Base-by-base conservation (phyloP, 2,888 invertebrate species). In the Coremacera marginata region DNA sequence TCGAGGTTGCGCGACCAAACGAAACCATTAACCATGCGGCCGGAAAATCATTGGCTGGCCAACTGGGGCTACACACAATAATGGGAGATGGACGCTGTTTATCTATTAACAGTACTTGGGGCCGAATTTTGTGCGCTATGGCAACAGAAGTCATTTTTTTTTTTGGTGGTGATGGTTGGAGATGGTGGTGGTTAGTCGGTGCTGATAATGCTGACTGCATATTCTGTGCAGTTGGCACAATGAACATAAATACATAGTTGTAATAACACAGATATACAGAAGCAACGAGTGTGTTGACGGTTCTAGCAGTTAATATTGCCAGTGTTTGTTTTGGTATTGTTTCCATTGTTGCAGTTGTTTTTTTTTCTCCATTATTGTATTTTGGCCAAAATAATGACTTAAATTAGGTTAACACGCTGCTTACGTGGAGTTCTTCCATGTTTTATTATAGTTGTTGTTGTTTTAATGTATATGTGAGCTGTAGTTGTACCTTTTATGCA, bases 401-500 rank as follows among this genome's bases (percentile, higher is more conserved):
- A 52, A 60, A 76, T 76, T 76, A 76, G 62, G 60, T 76, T 76
- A 70, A 70, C 44, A 73, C 70, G 51, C 27, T 52, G 51, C 51
- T 9, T 31, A 16, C 27, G 62, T 51, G 49, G 37, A 19, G 8
- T 27, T 19, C 19, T 7, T 31, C 44, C 51, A 14, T 55, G 34
- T 55, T 71, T 27, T 31, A 19, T 19, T 70, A 34, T 19, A 16
- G 27, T 27, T 60, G 49, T 49, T 25, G 37, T 22, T 44, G 49
- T 72, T 49, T 44, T 44, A 11, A 1, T 3, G 11, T 44, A 14
- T 11, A 14, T 7, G 44, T 44, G 2, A 44, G 60, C 14, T 71
- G 57, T 22, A 9, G 22, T 65, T 27, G 65, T 14, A 49, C 51
- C 19, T 27, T 11, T 27, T 14, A 16, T 55, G 55, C 5, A 19